Evolutionary conservation across 2,113 vertebrate species (phyloP).

Genomic region (Amblyopsis rosae): DNA sequence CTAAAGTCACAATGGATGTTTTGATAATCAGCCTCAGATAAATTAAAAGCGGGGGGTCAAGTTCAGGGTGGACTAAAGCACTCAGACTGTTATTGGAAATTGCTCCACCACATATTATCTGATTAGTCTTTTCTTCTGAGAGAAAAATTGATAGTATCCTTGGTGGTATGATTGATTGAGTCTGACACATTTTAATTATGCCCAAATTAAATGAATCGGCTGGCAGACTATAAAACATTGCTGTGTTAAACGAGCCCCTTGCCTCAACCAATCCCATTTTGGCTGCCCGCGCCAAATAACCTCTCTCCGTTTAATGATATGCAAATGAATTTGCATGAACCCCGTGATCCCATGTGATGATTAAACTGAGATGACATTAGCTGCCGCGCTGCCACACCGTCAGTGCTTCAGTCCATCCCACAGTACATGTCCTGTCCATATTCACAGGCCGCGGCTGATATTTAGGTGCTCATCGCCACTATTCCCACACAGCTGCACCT

Average conservation of each 20-base stretch:
- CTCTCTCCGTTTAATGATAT: conserved; percentile 78
- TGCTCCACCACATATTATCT: conserved; percentile 51
- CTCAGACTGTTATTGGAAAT: conserved; percentile 65
- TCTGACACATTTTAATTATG: conserved; percentile 78
- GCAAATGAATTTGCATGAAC: conserved; percentile 80
- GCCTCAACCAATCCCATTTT: conserved; percentile 73
- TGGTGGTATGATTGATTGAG: conserved; percentile 74
- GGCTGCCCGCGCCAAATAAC: conserved; percentile 70
- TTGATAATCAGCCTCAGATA: conserved; percentile 42
- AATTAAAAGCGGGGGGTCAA: conserved; percentile 41
- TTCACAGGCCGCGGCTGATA: conserved; percentile 67
- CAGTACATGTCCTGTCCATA: conserved; percentile 39
- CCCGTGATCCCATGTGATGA: conserved; percentile 75
- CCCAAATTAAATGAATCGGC: conserved; percentile 77
- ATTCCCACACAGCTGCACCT: conserved; percentile 62
- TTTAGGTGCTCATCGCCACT: conserved; percentile 61
- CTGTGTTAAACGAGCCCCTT: conserved; percentile 71
- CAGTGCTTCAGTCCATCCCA: conserved; percentile 63
- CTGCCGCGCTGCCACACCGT: conserved; percentile 65
- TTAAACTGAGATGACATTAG: conserved; percentile 79
- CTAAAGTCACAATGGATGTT: conserved; percentile 35
- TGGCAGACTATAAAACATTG: conserved; percentile 77
- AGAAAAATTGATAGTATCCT: conserved; percentile 71
- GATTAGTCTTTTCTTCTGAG: conserved; percentile 64
- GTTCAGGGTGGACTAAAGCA: conserved; percentile 48